Conservation (phyloP, 2,113 vertebrate genomes). For the Cichladusa arquata region DNA sequence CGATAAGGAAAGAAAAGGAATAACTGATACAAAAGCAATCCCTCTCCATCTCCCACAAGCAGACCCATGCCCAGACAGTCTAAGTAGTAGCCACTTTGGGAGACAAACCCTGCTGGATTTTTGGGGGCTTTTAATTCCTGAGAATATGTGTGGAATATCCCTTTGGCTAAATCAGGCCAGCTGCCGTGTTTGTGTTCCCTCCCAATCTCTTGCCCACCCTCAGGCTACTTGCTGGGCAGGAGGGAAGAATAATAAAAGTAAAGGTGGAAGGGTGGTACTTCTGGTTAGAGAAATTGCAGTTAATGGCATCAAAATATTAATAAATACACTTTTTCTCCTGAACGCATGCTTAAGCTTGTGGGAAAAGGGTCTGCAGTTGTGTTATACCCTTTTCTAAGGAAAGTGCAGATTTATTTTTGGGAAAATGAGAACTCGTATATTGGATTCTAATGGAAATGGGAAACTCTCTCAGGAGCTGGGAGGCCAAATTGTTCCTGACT, state of each 20-base stretch:
- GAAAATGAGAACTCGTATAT: not conserved
- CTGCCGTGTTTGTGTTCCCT: rapidly evolving
- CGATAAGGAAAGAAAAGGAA: not conserved
- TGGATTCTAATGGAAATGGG: not conserved
- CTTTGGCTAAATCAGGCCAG: not conserved
- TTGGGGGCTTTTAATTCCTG: not conserved
- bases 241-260: not conserved
- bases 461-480: not conserved
- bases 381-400: not conserved
- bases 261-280: not conserved
- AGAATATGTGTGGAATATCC: not conserved
- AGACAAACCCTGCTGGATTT: not conserved
- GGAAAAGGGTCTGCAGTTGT: not conserved
- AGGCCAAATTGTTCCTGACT: not conserved
- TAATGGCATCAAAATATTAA: not conserved
- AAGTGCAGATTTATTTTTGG: not conserved
- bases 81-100: not conserved
- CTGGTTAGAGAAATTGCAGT: not conserved
- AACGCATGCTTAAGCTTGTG: not conserved
- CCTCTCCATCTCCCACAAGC: not conserved
- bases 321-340: not conserved
- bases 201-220: rapidly evolving
- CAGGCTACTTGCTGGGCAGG: not conserved
- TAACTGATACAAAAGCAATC: not conserved
- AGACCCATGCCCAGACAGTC: not conserved